These are phyloP conservation scores for Lytechinus variegatus DNA, from an alignment of 35 echinoderm and acorn worm species.

Conservation along the genomic window DNA sequence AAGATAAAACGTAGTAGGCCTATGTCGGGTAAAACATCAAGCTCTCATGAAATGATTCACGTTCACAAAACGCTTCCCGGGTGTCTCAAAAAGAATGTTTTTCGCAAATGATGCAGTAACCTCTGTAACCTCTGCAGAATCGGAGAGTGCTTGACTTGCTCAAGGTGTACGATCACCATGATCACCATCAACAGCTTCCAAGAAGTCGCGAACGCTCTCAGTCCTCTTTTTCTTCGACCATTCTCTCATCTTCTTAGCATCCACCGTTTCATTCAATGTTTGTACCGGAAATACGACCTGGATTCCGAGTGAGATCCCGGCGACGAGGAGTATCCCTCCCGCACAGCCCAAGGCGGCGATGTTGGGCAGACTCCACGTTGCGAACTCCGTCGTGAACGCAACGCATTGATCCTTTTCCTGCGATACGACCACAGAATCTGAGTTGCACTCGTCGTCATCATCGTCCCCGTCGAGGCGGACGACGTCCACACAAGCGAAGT, in stretches of 20 bases:
- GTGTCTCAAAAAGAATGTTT: too few species aligned
- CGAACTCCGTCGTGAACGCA: not conserved
- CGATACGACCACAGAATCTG: not conserved
- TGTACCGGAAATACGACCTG: not conserved
- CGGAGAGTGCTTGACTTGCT: not conserved
- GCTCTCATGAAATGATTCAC: too few species aligned
- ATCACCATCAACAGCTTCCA: not conserved
- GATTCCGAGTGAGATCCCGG: not conserved
- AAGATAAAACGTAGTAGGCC: too few species aligned
- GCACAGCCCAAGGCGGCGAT: not conserved
- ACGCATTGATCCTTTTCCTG: not conserved
- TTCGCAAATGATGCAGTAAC: too few species aligned
- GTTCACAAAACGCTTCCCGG: too few species aligned
- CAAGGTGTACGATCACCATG: not conserved
- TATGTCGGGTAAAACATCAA: too few species aligned
- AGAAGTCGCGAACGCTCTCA: slow-evolving; percentile 25
- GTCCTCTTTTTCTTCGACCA: slow-evolving; percentile 41
- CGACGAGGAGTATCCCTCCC: not conserved
- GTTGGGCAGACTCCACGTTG: not conserved
- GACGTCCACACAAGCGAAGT: slow-evolving; percentile 5
- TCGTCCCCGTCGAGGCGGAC: not conserved
- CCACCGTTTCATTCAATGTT: not conserved
- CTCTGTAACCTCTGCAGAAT: too few species aligned
- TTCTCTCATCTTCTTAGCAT: not conserved
- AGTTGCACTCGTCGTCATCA: not conserved